phyloP scores from a whole-genome alignment of 1,140 invertebrate genomes.

The silkworm (Bombyx mori) region DNA sequence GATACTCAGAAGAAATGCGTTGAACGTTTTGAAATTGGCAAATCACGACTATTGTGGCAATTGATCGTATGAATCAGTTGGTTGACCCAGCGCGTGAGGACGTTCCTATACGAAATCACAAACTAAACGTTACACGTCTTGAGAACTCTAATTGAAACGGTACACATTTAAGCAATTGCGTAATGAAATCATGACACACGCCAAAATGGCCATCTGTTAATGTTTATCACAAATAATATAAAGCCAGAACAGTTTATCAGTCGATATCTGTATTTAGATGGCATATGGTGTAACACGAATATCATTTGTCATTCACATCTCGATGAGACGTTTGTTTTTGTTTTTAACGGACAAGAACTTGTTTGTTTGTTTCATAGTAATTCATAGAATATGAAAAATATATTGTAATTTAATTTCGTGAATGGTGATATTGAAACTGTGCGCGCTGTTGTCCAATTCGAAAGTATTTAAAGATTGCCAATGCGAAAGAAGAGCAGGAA shows the following conservation, averaged over 20 bases:
- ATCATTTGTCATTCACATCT: slow-evolving; percentile 33
- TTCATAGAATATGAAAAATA: no score
- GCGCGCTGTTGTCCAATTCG: slow-evolving; percentile 56
- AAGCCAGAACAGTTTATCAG: slow-evolving; percentile 35
- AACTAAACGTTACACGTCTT: slow-evolving; percentile 12
- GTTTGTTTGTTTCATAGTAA: no score
- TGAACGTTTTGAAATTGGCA: not conserved
- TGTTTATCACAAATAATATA: slow-evolving; percentile 53
- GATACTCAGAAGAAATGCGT: not conserved
- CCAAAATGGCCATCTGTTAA: slow-evolving; percentile 40
- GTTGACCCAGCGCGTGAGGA: slow-evolving; percentile 8
- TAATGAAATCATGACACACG: slow-evolving; percentile 23
- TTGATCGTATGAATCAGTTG: slow-evolving; percentile 10
- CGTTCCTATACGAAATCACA: slow-evolving; percentile 12
- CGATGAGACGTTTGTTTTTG: slow-evolving; percentile 32
- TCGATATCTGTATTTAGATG: slow-evolving; percentile 41
- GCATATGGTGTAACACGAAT: slow-evolving; percentile 42
- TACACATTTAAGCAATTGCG: slow-evolving; percentile 28
- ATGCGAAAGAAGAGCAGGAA: slow-evolving; percentile 67
- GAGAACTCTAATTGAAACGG: slow-evolving; percentile 20
- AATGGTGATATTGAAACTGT: slow-evolving; percentile 55
- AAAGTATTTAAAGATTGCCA: slow-evolving; percentile 60
- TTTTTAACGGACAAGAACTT: slow-evolving; percentile 11
- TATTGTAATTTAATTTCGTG: slow-evolving; percentile 15
- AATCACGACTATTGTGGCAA: slow-evolving; percentile 4